A percentile compares a stretch with the other conserved stretches of the same genome.
Evolutionary conservation across 2,797 vertebrate genomes (phyloP).

Genomic region (Eulemur albifrons): DNA sequence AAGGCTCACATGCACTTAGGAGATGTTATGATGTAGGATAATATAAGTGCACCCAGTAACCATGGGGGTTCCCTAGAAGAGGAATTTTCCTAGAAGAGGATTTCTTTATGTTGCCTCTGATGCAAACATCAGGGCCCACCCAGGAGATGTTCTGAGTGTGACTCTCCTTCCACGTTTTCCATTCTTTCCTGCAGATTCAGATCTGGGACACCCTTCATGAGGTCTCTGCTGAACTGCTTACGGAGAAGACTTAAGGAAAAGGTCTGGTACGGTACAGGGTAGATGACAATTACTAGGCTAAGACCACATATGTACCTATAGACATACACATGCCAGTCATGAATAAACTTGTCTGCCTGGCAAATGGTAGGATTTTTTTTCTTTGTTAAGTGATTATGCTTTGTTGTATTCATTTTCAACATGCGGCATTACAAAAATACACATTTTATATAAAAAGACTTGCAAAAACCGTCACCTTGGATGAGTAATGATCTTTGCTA

Average conservation of each 20-base stretch:
- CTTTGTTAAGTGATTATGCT: background rate
- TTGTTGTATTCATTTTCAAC: background rate
- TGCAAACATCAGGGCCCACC: background rate
- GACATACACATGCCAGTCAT: background rate
- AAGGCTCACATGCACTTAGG: background rate
- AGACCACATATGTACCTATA: background rate
- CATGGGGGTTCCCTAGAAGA: background rate
- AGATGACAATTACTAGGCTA: background rate
- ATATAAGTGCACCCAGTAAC: background rate
- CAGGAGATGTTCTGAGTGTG: background rate
- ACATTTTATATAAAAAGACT: background rate
- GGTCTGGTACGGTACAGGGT: background rate
- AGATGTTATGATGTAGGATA: background rate
- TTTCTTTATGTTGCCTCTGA: background rate
- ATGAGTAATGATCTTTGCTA: background rate
- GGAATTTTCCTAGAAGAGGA: background rate
- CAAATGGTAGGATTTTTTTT: background rate
- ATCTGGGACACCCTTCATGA: background rate
- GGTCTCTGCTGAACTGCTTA: background rate
- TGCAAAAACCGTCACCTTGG: background rate
- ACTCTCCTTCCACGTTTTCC: background rate
- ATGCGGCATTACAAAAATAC: background rate
- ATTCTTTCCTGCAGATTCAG: background rate
- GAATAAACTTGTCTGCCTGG: background rate
- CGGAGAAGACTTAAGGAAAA: background rate